phyloP scores from a whole-genome alignment of 2,888 invertebrate species.

The Cheilosia variabilis region DNA sequence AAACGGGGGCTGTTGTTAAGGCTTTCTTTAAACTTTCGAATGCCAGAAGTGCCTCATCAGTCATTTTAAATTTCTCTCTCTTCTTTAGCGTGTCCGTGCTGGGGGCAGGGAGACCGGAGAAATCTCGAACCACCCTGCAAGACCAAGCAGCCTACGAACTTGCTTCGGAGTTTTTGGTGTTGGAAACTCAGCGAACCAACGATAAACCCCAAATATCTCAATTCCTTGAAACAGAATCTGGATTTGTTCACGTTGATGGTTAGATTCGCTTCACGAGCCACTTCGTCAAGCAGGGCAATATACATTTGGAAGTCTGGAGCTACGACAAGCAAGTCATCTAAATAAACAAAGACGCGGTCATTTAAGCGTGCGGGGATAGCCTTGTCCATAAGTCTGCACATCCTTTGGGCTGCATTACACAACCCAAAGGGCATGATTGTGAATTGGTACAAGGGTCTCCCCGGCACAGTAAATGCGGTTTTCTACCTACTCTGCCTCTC shows the following conservation, averaged over 20 bases:
- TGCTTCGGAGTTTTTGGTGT: neutral
- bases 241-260: slow-evolving; percentile 1
- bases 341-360: slow-evolving; percentile 25
- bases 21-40: slow-evolving; percentile 50
- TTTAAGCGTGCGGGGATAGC: slow-evolving; percentile 23
- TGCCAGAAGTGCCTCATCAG: slow-evolving; percentile 26
- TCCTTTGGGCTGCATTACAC: neutral
- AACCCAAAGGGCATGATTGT: slow-evolving; percentile 49
- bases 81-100: too few species aligned
- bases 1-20: slow-evolving; percentile 54
- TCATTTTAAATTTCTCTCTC: slow-evolving; percentile 50
- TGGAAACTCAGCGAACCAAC: neutral
- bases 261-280: neutral
- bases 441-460: slow-evolving; percentile 50
- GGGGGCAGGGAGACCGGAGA: too few species aligned
- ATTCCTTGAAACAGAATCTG: too few species aligned
- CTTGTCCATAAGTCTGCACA: neutral
- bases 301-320: slow-evolving; percentile 47
- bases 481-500: slow-evolving; percentile 16
- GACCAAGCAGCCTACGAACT: neutral
- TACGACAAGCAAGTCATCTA: slow-evolving; percentile 54
- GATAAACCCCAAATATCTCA: neutral
- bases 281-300: slow-evolving; percentile 21
- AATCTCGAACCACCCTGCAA: neutral
- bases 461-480: slow-evolving; percentile 55